Evolutionary conservation across 2,113 vertebrate genomes (phyloP), one percentile per base, ranked within the genome.

Genomic region (Isichthys henryi): DNA sequence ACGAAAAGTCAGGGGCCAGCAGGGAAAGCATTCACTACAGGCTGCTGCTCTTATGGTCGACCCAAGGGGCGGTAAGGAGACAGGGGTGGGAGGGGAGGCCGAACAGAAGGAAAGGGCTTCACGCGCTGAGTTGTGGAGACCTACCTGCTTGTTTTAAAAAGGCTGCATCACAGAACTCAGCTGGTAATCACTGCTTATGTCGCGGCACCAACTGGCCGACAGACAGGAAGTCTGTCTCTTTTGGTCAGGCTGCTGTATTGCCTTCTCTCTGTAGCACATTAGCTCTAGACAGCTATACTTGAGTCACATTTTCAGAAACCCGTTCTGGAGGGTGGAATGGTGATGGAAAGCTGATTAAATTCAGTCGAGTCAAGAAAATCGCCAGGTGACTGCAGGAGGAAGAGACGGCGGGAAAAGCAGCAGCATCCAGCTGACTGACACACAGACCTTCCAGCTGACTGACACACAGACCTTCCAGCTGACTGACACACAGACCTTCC

Each of bases 251-350:
- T 4, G 48, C n/a, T 39, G 53, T 6, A 35, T 31, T 53, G 85
- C 27, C 50, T 48, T 87, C n/a, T 35, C n/a, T 87, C 15, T 19
- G 48, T 56, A 39, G 5, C 27, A 7, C n/a, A 52, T 52, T 86
- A 86, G 49, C 85, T 86, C 49, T n/a, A 50, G 49, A 35, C 85
- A 39, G 49, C 85, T 35, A 35, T 87, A 52, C 85, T 86, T 87
- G 31, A 86, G 27, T 17, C 50, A 53, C 48, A 87, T 87, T 87
- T 43, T 80, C 15, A 52, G 48, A 56, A 87, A 31, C 50, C 27
- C n/a, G 7, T 11, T 27, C 15, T 87, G 15, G n/a, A 31, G 39
- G 45, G 77, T 6, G 85, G n/a, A n/a, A 84, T 31, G 85, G 85
- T 87, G 85, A 53, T 2, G 49, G n/a, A n/a, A 49, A 87, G 50